These are phyloP conservation scores for Gorsachius magnificus DNA, from an alignment of 2,797 vertebrate genomes.

Conservation along the genomic window DNA sequence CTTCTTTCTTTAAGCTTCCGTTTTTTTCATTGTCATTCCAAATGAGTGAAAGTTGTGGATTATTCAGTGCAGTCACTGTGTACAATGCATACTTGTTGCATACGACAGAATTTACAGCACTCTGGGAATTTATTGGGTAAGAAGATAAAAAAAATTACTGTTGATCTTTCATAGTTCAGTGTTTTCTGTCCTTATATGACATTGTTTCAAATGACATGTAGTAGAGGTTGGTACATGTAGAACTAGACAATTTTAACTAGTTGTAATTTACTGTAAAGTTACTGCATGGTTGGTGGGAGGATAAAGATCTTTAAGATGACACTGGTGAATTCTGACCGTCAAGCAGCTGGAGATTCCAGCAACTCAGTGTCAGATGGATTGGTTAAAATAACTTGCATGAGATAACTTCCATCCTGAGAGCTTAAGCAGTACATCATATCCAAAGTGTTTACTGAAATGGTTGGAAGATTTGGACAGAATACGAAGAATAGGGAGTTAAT, in stretches of 20 bases:
- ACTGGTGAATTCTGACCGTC: neutral
- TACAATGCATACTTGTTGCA: neutral
- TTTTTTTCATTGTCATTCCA: neutral
- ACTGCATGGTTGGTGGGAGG: neutral
- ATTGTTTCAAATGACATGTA: neutral
- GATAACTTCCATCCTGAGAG: neutral
- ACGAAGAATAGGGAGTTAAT: neutral
- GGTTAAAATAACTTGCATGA: neutral
- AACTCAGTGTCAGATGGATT: neutral
- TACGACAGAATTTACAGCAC: neutral
- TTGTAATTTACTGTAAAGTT: neutral
- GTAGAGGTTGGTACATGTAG: neutral
- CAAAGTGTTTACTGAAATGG: neutral
- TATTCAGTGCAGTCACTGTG: neutral
- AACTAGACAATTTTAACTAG: neutral
- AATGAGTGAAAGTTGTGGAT: neutral
- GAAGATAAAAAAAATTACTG: neutral
- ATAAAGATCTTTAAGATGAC: neutral
- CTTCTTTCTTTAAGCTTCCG: neutral
- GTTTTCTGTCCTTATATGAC: neutral
- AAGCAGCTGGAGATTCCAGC: neutral
- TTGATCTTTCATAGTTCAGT: neutral
- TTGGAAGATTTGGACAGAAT: neutral
- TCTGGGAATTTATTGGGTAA: neutral
- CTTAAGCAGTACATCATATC: neutral